Percentiles rank a stretch among this genome's conserved stretches.
Conservation (phyloP, 2,113 vertebrate species). For the Gila orcuttii region DNA sequence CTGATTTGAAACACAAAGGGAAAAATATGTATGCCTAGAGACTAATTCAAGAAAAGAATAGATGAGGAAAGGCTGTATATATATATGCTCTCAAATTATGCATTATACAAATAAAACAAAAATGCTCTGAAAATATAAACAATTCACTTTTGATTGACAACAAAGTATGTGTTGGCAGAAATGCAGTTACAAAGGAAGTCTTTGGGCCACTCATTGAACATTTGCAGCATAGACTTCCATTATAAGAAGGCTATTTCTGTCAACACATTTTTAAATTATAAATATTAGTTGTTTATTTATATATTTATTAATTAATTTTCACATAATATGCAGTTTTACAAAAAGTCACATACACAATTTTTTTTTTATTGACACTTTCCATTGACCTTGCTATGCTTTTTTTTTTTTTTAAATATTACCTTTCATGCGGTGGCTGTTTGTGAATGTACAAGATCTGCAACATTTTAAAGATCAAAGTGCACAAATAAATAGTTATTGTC, state of each 20-base stretch:
- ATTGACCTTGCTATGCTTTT: background rate
- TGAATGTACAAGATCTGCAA: too few species aligned
- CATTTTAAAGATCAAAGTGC: too few species aligned
- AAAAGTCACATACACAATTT: background rate
- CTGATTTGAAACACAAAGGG: slow-evolving; percentile 34
- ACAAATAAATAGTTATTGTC: too few species aligned
- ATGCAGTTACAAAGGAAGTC: background rate
- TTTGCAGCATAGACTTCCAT: background rate
- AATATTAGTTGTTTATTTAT: background rate
- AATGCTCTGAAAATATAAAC: background rate
- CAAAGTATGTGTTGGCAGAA: background rate
- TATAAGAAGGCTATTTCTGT: background rate
- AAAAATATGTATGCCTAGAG: background rate
- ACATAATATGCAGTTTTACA: background rate
- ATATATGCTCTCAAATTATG: background rate
- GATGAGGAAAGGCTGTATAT: background rate
- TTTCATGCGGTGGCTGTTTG: too few species aligned
- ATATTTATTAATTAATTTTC: background rate
- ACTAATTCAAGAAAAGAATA: background rate
- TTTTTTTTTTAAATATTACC: too few species aligned
- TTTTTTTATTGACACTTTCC: background rate
- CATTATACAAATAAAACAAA: background rate
- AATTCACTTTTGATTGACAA: background rate
- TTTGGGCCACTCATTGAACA: background rate
- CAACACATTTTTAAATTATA: background rate